These are phyloP conservation scores for Caenorhabditis drosophilae DNA, from an alignment of 2,888 invertebrate species.

Conservation along the genomic window DNA sequence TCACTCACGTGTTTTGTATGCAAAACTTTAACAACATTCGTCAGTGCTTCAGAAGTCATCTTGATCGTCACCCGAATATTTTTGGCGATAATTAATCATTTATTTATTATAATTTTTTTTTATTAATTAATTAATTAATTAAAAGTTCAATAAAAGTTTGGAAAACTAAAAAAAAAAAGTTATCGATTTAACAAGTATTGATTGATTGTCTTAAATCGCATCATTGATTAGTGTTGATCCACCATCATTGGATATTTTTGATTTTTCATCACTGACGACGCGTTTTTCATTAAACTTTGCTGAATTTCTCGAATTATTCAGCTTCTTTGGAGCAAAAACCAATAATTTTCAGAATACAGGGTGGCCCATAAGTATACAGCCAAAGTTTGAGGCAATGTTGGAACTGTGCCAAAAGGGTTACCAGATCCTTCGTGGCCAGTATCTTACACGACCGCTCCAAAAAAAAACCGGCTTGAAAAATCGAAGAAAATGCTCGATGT, in stretches of 20 bases:
- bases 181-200: background rate
- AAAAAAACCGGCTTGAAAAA: background rate
- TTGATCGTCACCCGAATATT: conserved; percentile 62
- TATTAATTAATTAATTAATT: background rate
- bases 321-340: too few species aligned
- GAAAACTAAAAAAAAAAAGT: background rate
- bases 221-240: background rate
- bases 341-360: too few species aligned
- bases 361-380: too few species aligned
- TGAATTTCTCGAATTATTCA: background rate
- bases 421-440: too few species aligned
- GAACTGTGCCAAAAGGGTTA: too few species aligned
- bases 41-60: conserved; percentile 61
- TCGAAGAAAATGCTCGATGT: too few species aligned
- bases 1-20: conserved; percentile 63
- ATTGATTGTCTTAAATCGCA: background rate
- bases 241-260: too few species aligned
- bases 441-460: background rate
- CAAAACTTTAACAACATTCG: conserved; percentile 60
- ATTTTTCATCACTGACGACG: too few species aligned
- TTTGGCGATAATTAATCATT: conserved; percentile 55
- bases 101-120: background rate
- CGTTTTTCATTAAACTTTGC: too few species aligned
- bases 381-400: too few species aligned
- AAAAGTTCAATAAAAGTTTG: background rate